Conservation (phyloP, 2,113 vertebrate genomes). For the Numenius arquata region DNA sequence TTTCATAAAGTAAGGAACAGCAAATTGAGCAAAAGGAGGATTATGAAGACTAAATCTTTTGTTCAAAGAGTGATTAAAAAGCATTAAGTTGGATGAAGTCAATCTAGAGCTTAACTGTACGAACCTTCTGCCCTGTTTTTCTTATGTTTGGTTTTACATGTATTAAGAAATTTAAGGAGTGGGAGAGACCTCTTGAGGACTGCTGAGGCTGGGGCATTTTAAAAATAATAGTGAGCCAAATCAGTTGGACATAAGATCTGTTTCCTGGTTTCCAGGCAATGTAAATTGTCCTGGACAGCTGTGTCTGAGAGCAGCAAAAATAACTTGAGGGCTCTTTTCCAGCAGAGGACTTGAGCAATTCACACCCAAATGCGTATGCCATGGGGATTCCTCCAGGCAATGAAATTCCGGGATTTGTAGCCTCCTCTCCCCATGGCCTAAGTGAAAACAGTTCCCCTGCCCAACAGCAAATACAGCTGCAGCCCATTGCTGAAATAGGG, state of each 20-base stretch:
- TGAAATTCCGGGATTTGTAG: not conserved
- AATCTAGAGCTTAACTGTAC: slow-evolving; percentile 63
- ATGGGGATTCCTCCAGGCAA: not conserved
- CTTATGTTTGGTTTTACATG: slow-evolving; percentile 31
- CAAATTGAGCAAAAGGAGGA: slow-evolving; percentile 71
- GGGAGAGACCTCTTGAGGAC: slow-evolving; percentile 18
- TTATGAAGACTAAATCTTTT: slow-evolving; percentile 75
- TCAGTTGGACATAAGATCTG: not conserved
- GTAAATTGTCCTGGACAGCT: not conserved
- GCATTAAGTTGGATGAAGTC: slow-evolving; percentile 74
- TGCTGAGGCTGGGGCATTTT: not conserved
- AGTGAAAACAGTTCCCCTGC: not conserved
- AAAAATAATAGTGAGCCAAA: not conserved
- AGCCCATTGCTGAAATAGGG: not conserved
- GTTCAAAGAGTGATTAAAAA: slow-evolving; percentile 79
- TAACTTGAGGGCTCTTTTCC: not conserved
- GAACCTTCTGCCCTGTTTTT: slow-evolving; percentile 45
- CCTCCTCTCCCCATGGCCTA: not conserved
- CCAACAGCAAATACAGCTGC: slow-evolving; percentile 25
- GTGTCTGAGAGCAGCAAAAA: not conserved
- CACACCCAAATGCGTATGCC: not conserved
- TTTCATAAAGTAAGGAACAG: slow-evolving; percentile 63
- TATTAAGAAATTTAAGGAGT: slow-evolving; percentile 26
- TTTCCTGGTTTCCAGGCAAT: not conserved
- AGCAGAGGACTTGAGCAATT: not conserved